Evolutionary conservation across 2,797 vertebrate genomes (phyloP).

Genomic region (Tragopan temminckii): DNA sequence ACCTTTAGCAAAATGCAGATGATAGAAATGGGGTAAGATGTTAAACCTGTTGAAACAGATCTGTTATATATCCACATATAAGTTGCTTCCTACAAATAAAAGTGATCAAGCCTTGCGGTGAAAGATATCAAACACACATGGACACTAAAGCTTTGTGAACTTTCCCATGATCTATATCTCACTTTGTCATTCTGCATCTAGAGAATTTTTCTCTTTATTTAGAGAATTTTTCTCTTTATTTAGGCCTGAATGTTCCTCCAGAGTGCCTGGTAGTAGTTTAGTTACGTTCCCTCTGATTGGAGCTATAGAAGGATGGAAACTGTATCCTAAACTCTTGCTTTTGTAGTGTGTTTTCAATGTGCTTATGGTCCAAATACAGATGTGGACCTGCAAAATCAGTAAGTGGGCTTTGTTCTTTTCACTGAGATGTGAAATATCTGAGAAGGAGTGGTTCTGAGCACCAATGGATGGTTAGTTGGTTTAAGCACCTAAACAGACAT

Average conservation of each 20-base stretch:
- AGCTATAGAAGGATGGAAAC: background rate
- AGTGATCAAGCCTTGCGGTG: rapidly evolving
- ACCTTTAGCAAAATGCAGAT: background rate
- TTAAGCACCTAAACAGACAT: background rate
- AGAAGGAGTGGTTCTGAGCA: background rate
- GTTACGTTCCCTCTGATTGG: background rate
- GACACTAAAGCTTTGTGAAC: background rate
- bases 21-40: background rate
- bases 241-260: background rate
- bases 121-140: background rate
- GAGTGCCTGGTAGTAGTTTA: background rate
- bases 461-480: background rate
- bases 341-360: background rate
- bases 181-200: background rate
- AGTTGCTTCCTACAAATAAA: background rate
- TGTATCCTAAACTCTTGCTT: background rate
- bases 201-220: background rate
- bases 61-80: background rate
- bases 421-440: background rate
- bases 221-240: background rate
- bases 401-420: background rate
- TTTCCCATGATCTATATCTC: background rate
- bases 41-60: background rate
- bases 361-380: rapidly evolving
- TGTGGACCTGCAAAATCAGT: background rate